Percentiles rank a stretch among this genome's conserved stretches.
Conservation (phyloP, 2,113 vertebrate species). For the Lanius collurio region DNA sequence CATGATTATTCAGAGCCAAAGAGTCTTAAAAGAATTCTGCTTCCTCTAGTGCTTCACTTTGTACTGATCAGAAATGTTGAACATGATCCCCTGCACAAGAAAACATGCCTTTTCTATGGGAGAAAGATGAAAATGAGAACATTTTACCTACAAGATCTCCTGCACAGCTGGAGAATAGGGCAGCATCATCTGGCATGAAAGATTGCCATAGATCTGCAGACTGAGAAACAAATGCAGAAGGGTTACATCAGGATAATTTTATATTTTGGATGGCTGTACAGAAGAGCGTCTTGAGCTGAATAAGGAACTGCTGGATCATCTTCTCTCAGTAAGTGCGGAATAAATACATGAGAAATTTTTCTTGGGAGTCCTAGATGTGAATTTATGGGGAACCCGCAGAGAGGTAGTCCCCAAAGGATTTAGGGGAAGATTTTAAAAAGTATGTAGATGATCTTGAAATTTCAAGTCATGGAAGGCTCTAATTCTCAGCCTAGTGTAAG, state of each 20-base stretch:
- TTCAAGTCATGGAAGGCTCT: neutral
- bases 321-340: conserved; percentile 29
- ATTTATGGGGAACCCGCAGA: neutral
- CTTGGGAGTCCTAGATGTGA: neutral
- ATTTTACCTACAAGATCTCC: neutral
- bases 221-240: neutral
- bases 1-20: neutral
- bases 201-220: neutral
- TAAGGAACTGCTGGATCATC: neutral
- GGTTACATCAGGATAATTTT: neutral
- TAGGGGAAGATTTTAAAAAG: neutral
- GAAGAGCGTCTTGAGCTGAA: neutral
- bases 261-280: neutral
- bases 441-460: neutral
- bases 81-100: neutral
- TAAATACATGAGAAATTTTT: neutral
- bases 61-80: neutral
- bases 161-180: neutral
- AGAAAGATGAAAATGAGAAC: neutral
- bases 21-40: conserved; percentile 8
- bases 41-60: conserved; percentile 7
- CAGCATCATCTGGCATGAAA: neutral
- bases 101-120: neutral
- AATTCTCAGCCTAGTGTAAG: neutral
- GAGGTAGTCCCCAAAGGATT: neutral